Evolutionary conservation across 2,113 vertebrate genomes (phyloP), one percentile per base, ranked within the genome.

Genomic region (Platysteira castanea): DNA sequence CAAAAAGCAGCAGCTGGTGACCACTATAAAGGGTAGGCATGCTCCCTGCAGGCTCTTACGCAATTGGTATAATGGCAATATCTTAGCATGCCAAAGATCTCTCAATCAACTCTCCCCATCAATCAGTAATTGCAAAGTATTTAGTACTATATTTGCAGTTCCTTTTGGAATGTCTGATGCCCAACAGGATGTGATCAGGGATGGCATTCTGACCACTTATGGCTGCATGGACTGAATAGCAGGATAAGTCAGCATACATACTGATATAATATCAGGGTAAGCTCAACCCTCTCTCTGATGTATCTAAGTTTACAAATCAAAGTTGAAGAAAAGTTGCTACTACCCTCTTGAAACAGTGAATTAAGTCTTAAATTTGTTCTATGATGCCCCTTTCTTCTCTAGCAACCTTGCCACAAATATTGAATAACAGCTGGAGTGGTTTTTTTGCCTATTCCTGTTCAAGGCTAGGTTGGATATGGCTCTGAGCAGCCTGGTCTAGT

Each of bases 191-290:
- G 24, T 19, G 46, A 30, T 3, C 35, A 52, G 7, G 50, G 11
- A 50, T 5, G 7, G 75, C 23, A 81, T 24, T 60, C n/a, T 1
- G 6, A 42, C 28, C 1, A 0, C 7, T 56, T 44, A 5, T 5
- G 27, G 21, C 17, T 56, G 3, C 47, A 16, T 0, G 7, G 49
- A 49, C 42, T 71, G 22, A 79, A 9, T 20, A 35, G 16, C 42
- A 85, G 24, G 59, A 35, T 35, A 41, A 65, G 35, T 10, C 15
- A 1, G 1, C 4, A 6, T 30, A 65, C 20, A 4, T 41, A 50
- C 30, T 56, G n/a, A 49, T 41, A 13, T 1, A 28, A 2, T 12
- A 65, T 13, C 41, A 74, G n/a, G 35, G 35, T 42, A 37, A 82
- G 13, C 13, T 54, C 46, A 78, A 42, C 13, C 4, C 16, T 46